A percentile compares a stretch with the other conserved stretches of the same genome.
phyloP scores from a whole-genome alignment of 2,888 invertebrate species.

The Meloe dianella region DNA sequence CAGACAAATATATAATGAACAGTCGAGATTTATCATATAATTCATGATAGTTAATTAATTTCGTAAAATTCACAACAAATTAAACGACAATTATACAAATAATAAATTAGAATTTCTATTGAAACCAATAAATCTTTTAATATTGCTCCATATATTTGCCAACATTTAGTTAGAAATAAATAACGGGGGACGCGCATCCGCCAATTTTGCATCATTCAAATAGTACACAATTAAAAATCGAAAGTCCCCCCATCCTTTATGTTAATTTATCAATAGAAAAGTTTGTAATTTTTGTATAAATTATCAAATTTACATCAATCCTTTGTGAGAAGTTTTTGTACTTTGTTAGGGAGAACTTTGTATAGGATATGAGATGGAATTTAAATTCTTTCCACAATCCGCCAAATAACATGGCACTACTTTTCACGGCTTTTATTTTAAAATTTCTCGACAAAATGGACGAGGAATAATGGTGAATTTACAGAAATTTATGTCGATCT shows the following conservation, averaged over 20 bases:
- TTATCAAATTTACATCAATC: neutral
- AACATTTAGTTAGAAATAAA: neutral
- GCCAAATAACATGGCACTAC: neutral
- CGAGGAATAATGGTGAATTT: neutral
- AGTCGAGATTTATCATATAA: neutral
- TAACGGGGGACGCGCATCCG: neutral
- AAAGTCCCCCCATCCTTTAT: neutral
- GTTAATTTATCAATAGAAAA: neutral
- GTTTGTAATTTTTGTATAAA: neutral
- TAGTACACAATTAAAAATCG: neutral
- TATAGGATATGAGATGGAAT: neutral
- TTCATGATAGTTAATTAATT: neutral
- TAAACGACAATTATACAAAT: neutral
- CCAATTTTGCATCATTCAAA: constrained; percentile 1
- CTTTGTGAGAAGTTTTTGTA: constrained; percentile 2
- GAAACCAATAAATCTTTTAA: neutral
- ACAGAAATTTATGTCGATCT: neutral
- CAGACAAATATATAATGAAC: neutral
- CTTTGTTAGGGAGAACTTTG: constrained; percentile 3
- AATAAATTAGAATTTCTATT: neutral
- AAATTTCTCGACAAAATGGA: neutral
- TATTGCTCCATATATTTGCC: neutral
- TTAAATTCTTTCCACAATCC: constrained; percentile 8
- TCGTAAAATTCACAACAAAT: neutral
- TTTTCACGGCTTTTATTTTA: neutral